A percentile compares a stretch with the other conserved stretches of the same genome.
Evolutionary conservation across 2,113 vertebrate species (phyloP).

Genomic region (pig (Sus scrofa)): DNA sequence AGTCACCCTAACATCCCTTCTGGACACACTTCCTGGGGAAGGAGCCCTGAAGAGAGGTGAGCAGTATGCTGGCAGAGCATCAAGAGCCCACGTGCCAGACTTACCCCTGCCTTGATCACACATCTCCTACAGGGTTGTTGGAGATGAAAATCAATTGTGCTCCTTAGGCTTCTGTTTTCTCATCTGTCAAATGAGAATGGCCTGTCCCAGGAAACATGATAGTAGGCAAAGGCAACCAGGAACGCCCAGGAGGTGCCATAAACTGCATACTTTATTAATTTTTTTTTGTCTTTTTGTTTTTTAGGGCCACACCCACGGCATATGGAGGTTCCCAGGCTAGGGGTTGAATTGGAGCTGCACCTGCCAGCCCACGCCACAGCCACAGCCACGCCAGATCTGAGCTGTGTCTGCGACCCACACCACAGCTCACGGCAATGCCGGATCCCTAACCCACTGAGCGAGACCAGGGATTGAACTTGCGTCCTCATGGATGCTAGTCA

Average conservation of each 20-base stretch:
- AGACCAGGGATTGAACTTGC: too few relatives aligned
- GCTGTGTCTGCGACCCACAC: too few relatives aligned
- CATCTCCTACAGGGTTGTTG: background rate
- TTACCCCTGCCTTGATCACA: background rate
- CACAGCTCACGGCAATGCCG: too few relatives aligned
- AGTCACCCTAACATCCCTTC: conserved; percentile 2
- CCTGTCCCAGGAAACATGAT: background rate
- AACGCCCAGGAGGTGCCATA: background rate
- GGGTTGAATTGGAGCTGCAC: too few relatives aligned
- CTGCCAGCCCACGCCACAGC: too few relatives aligned
- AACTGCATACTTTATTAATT: background rate
- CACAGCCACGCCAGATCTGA: too few relatives aligned
- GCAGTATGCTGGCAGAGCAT: background rate
- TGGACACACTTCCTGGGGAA: background rate
- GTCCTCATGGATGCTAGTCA: too few relatives aligned
- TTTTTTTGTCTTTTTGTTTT: too few relatives aligned
- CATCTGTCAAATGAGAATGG: conserved; percentile 16
- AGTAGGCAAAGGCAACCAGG: background rate
- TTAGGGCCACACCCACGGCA: too few relatives aligned
- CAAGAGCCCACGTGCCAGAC: background rate
- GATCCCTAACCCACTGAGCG: too few relatives aligned
- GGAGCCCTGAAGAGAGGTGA: background rate
- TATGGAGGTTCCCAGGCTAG: too few relatives aligned
- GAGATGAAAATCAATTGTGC: background rate
- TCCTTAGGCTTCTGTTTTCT: conserved; percentile 29